Evolutionary conservation across 2,888 invertebrate species (phyloP).

Genomic region (Leistus spinibarbis): DNA sequence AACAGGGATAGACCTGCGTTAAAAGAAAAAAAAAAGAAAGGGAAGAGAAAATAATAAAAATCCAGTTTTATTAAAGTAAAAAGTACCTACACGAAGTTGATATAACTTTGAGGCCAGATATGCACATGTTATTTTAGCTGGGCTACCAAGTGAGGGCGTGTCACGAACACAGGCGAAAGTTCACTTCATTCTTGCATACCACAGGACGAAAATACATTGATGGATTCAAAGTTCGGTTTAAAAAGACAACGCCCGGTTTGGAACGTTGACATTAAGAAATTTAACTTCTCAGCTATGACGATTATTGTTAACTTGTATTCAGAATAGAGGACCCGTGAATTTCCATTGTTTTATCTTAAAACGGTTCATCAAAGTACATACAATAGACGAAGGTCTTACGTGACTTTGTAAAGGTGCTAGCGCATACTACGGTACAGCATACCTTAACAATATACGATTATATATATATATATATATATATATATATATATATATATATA

Average conservation of each 20-base stretch:
- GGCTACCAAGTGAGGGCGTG: neutral
- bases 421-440: neutral
- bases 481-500: too few relatives aligned
- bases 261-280: constrained; percentile 18
- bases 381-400: neutral
- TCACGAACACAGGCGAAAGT: neutral
- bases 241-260: constrained; percentile 1
- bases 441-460: neutral
- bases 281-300: constrained; percentile 10
- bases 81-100: constrained; percentile 4
- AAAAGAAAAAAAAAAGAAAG: too few relatives aligned
- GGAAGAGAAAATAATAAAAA: constrained; percentile 19
- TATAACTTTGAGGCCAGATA: neutral
- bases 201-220: neutral
- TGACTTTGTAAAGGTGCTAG: constrained; percentile 2
- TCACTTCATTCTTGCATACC: neutral
- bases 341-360: constrained; percentile 18
- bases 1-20: neutral
- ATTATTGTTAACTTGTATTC: constrained; percentile 9
- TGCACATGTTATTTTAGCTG: neutral
- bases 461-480: too few relatives aligned
- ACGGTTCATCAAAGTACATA: constrained; percentile 21
- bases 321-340: constrained; percentile 1
- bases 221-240: neutral
- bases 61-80: constrained; percentile 26